Evolutionary conservation across 2,888 invertebrate species (phyloP), one percentile per base, ranked within the genome.

Genomic region (Dascillus cervinus): DNA sequence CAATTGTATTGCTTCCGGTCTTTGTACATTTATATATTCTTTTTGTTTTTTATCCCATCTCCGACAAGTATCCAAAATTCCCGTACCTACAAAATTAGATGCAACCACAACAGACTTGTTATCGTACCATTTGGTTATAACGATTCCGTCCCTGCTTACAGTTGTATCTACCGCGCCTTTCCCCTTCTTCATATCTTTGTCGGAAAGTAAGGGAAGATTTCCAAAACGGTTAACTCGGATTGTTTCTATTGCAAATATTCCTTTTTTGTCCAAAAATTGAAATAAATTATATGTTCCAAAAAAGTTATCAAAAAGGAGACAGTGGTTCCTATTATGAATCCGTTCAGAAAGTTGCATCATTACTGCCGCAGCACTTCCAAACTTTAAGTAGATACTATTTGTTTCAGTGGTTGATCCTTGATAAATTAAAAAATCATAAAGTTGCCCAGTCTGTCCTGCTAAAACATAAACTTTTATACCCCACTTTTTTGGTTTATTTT

Each of bases 331-430:
- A 5, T 11, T 17, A 11, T 13, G 4, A 4, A 23, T 9, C 24
- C 13, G 14, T 29, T 32, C 69, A 65, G 13, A 11, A 2, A 20
- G 11, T 4, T 28, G 20, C 11, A 20, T 28, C 6, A 28, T 12
- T 3, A 3, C 20, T 20, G 20, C 20, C 8, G 22, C 22, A n/a
- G 22, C 29, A 22, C 10, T 9, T 10, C 29, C 29, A 29, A 20
- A 29, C 10, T 22, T 3, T 5, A 11, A 4, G 10, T 29, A 28
- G 13, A 22, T 12, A 11, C 22, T 10, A 13, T 29, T 29, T 12
- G 13, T 6, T 8, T 29, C 10, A 10, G 29, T 14, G 47, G 68
- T 69, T 56, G 67, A 66, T 49, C 54, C 60, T 13, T 59, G 57
- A 2, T 13, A 35, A 19, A n/a, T n/a, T n/a, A n/a, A n/a, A n/a